Percentiles rank a stretch among this genome's conserved stretches.
phyloP scores from a whole-genome alignment of 2,797 vertebrate genomes.

The Nannoperca australis region DNA sequence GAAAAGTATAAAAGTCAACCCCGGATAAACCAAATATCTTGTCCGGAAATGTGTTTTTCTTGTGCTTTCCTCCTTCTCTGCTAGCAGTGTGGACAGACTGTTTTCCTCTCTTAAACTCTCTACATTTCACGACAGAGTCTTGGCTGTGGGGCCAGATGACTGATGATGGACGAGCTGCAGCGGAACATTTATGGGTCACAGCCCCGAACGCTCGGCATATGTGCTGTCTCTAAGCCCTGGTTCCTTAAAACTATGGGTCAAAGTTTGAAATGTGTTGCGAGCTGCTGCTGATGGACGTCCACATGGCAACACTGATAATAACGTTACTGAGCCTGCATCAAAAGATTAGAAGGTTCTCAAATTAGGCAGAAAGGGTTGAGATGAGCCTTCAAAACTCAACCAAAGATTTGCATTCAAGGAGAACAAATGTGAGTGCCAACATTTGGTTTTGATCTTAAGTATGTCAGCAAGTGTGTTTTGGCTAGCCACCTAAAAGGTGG shows the following conservation, averaged over 20 bases:
- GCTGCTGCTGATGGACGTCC: constrained; percentile 24
- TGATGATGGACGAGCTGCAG: constrained; percentile 42
- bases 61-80: background rate
- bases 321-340: constrained; percentile 4
- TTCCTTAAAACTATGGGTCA: constrained; percentile 35
- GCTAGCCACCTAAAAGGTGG: constrained; percentile 41
- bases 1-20: constrained; percentile 29
- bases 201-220: constrained; percentile 13
- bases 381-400: constrained; percentile 2
- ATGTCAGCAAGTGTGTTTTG: constrained; percentile 51
- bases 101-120: constrained; percentile 13
- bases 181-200: constrained; percentile 44
- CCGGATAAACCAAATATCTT: constrained; percentile 37
- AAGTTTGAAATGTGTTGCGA: constrained; percentile 23
- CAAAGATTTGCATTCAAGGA: background rate
- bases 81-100: constrained; percentile 7
- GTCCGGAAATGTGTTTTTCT: constrained; percentile 25
- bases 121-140: constrained; percentile 4
- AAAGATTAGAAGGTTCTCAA: background rate
- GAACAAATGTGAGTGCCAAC: constrained; percentile 14
- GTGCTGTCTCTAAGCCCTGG: background rate
- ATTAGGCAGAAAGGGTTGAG: constrained; percentile 21
- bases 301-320: constrained; percentile 43
- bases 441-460: constrained; percentile 48
- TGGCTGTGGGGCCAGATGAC: constrained; percentile 30